These are phyloP conservation scores for Argyresthia albistria DNA, from an alignment of 2,888 invertebrate genomes.

Conservation along the genomic window DNA sequence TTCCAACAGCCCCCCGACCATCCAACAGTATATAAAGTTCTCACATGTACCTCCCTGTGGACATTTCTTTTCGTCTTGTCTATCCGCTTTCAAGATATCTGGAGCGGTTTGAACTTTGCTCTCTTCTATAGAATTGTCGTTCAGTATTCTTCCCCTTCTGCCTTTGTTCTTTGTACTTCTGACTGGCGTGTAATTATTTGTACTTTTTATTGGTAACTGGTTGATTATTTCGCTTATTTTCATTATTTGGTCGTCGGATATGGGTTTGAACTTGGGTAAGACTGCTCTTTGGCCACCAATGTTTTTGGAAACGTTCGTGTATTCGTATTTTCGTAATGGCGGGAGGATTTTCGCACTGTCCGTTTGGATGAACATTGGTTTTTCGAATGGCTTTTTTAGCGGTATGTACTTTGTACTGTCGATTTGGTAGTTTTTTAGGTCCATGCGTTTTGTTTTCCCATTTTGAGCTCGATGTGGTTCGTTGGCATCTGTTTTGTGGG, in stretches of 20 bases:
- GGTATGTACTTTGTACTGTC: conserved; percentile 24
- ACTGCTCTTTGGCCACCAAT: conserved; percentile 21
- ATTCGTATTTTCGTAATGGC: conserved; percentile 28
- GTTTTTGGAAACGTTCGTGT: conserved; percentile 25
- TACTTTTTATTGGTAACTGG: conserved; percentile 25
- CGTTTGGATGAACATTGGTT: conserved; percentile 61
- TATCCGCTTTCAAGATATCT: conserved; percentile 12
- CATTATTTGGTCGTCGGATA: conserved; percentile 53
- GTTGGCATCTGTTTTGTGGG: conserved; percentile 57
- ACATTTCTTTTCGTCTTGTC: conserved; percentile 68
- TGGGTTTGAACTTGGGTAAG: conserved; percentile 55
- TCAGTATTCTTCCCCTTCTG: conserved; percentile 33
- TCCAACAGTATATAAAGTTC: conserved; percentile 94
- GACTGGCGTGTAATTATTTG: conserved; percentile 13
- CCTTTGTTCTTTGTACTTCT: conserved; percentile 18
- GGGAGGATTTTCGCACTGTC: conserved; percentile 15
- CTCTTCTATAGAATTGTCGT: conserved; percentile 15
- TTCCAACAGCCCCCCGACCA: conserved; percentile 88
- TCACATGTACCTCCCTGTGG: conserved; percentile 86
- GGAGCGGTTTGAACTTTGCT: conserved; percentile 12
- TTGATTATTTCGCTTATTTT: conserved; percentile 49
- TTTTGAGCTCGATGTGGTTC: conserved; percentile 57
- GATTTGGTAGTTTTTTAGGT: conserved; percentile 6
- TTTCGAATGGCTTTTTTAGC: conserved; percentile 17
- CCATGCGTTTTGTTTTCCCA: conserved; percentile 22